Evolutionary conservation across 2,113 vertebrate species (phyloP).

Genomic region (Struthidea cinerea): DNA sequence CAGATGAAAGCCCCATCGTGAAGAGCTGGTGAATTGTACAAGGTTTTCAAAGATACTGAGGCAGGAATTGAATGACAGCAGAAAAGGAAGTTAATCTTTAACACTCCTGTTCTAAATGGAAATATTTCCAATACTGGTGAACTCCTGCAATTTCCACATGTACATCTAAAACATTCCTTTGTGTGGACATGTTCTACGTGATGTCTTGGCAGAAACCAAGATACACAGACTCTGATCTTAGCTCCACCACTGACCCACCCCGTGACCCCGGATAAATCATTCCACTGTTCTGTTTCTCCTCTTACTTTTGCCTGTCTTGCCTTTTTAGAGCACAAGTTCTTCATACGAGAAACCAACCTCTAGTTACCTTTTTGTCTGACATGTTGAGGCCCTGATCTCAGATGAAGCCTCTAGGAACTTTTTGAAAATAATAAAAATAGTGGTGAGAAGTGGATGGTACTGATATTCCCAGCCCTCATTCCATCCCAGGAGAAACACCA

Average conservation of each 20-base stretch:
- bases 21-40: neutral
- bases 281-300: conserved; percentile 29
- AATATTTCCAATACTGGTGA: conserved; percentile 16
- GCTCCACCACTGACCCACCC: neutral
- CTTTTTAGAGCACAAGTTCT: neutral
- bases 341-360: neutral
- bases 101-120: neutral
- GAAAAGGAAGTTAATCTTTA: conserved; percentile 47
- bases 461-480: neutral
- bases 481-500: neutral
- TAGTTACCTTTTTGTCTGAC: neutral
- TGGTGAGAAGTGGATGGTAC: neutral
- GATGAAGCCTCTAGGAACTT: neutral
- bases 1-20: neutral
- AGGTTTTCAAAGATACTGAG: neutral
- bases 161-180: conserved; percentile 22
- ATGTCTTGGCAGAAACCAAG: conserved; percentile 15
- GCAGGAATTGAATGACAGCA: conserved; percentile 1
- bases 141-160: neutral
- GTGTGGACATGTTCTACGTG: conserved; percentile 38
- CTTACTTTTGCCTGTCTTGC: neutral
- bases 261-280: conserved; percentile 49
- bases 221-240: conserved; percentile 39
- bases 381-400: neutral
- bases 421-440: neutral